Conservation (phyloP, 2,113 vertebrate species). For the Chamaetylas fuelleborni region DNA sequence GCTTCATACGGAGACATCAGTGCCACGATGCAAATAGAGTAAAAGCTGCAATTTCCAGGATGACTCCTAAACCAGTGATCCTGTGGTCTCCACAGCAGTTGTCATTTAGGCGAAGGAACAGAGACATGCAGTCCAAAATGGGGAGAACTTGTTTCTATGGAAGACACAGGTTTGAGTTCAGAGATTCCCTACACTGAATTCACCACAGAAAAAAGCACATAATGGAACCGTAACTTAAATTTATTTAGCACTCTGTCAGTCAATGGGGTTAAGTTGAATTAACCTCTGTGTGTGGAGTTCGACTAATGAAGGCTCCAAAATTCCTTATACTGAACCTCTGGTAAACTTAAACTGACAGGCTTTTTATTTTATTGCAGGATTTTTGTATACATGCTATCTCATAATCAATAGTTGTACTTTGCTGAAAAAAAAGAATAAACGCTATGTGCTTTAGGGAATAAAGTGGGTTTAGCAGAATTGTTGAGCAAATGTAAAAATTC, state of each 20-base stretch:
- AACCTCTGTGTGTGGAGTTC: not conserved
- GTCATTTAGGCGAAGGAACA: not conserved
- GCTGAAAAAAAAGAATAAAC: not conserved
- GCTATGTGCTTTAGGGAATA: not conserved
- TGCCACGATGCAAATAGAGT: not conserved
- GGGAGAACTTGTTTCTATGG: not conserved
- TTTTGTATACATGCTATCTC: not conserved
- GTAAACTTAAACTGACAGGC: not conserved
- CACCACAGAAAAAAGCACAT: not conserved
- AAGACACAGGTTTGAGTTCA: not conserved
- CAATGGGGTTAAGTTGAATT: not conserved
- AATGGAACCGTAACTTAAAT: not conserved
- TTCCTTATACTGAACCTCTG: not conserved
- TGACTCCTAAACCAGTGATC: not conserved
- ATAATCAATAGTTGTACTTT: not conserved
- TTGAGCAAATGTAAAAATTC: conserved; percentile 25
- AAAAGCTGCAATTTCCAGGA: not conserved
- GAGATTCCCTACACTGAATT: not conserved
- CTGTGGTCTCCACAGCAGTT: fast-evolving
- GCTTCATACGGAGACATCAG: not conserved
- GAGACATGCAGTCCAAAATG: not conserved
- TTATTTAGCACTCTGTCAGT: not conserved
- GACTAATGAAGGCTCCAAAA: not conserved
- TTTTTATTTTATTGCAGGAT: not conserved
- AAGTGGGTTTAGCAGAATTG: not conserved